Conservation (phyloP, 2,113 vertebrate genomes). For the Phaetusa simplex region DNA sequence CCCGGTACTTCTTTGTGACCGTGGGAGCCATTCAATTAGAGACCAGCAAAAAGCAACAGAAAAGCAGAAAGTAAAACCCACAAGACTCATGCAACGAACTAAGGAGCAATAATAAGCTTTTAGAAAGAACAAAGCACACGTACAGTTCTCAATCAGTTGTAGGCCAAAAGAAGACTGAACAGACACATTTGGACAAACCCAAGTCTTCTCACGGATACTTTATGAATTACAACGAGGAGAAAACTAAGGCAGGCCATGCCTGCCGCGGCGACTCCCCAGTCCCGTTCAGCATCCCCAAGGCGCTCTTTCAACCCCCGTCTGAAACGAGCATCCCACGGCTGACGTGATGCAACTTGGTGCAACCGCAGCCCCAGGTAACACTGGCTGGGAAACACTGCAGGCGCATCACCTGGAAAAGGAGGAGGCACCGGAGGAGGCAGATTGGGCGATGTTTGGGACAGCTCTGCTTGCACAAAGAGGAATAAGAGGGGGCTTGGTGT, state of each 20-base stretch:
- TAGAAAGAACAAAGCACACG: neutral
- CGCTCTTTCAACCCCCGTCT: neutral
- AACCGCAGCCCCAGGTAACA: neutral
- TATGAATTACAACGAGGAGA: neutral
- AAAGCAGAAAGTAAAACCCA: neutral
- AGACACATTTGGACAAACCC: neutral
- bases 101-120: neutral
- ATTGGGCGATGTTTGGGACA: rapidly evolving
- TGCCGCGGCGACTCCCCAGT: neutral
- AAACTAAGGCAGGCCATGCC: neutral
- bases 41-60: neutral
- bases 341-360: rapidly evolving
- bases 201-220: neutral
- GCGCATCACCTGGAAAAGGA: neutral
- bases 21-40: neutral
- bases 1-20: rapidly evolving
- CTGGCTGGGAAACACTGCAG: neutral
- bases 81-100: neutral
- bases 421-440: neutral
- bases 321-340: neutral
- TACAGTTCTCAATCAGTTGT: neutral
- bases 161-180: neutral
- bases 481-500: neutral
- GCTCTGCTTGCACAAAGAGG: neutral
- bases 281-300: neutral